A percentile compares a stretch with the other conserved stretches of the same genome.
Evolutionary conservation across 2,113 vertebrate species (phyloP).

Genomic region (Gymnogyps californianus): DNA sequence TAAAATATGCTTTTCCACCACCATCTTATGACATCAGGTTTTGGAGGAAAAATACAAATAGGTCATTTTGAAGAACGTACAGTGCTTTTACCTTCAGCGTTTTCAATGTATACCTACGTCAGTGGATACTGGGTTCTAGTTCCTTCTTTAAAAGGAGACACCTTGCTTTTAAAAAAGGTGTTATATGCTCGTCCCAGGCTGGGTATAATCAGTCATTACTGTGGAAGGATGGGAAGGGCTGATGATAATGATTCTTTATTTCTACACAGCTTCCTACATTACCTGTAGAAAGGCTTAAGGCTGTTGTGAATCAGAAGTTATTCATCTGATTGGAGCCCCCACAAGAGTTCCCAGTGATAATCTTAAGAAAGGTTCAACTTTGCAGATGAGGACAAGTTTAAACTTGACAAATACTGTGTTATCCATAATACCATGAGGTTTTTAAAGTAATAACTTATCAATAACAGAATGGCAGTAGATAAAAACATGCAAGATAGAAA

Average conservation of each 20-base stretch:
- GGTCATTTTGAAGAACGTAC: rapidly evolving
- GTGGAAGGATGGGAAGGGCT: not conserved
- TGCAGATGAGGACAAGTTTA: not conserved
- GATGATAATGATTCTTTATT: not conserved
- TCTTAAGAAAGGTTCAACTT: not conserved
- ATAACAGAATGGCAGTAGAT: not conserved
- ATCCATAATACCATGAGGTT: not conserved
- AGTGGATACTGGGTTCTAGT: not conserved
- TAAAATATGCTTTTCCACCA: not conserved
- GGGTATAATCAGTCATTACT: not conserved
- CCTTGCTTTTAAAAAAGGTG: not conserved
- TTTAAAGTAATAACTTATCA: not conserved
- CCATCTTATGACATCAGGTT: not conserved
- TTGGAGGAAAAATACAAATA: not conserved
- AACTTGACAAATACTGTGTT: not conserved
- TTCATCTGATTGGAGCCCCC: not conserved
- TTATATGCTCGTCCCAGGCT: not conserved
- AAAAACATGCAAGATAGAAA: not conserved
- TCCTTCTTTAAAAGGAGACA: not conserved
- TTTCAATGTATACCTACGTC: not conserved
- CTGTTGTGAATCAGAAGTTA: not conserved
- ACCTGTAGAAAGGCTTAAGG: not conserved
- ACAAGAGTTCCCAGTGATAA: not conserved
- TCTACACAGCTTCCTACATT: not conserved
- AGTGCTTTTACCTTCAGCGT: not conserved